phyloP scores from a whole-genome alignment of 1,140 invertebrate genomes.

The Dinothrombium tinctorium region DNA sequence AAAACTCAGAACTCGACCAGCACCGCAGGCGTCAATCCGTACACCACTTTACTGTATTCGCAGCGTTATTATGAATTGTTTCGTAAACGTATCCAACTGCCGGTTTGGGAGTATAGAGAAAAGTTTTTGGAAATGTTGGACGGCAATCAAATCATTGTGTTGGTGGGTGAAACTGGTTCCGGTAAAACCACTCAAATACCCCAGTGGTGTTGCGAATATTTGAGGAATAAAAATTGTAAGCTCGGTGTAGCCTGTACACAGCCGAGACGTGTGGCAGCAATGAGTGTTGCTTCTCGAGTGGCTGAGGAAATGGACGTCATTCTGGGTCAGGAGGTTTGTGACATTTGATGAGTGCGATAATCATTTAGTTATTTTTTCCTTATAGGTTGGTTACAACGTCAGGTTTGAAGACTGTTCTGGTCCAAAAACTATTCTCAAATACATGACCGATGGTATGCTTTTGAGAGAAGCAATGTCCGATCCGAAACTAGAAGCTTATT shows the following conservation, averaged over 20 bases:
- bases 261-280: conserved; percentile 87
- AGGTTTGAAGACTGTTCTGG: conserved; percentile 98
- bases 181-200: conserved; percentile 83
- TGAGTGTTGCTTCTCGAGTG: conserved; percentile 93
- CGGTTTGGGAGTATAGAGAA: conserved; percentile 89
- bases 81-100: conserved; percentile 58
- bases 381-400: conserved; percentile 98
- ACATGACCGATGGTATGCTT: conserved; percentile 99
- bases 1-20: conserved; percentile 45
- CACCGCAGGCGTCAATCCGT: conserved; percentile 29
- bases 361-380: no score
- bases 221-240: conserved; percentile 28
- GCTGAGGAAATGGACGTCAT: conserved; percentile 98
- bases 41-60: conserved; percentile 47
- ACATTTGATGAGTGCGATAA: no score
- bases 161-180: conserved; percentile 87
- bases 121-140: conserved; percentile 81
- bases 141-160: conserved; percentile 69
- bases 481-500: conserved; percentile 86
- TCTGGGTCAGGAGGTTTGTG: conserved; percentile 84
- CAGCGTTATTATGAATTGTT: conserved; percentile 23
- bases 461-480: conserved; percentile 96
- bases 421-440: conserved; percentile 68
- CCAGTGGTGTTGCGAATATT: conserved; percentile 76
- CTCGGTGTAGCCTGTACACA: conserved; percentile 89